These are phyloP conservation scores for Byasa hedistus DNA, from an alignment of 2,888 invertebrate species.

Conservation along the genomic window DNA sequence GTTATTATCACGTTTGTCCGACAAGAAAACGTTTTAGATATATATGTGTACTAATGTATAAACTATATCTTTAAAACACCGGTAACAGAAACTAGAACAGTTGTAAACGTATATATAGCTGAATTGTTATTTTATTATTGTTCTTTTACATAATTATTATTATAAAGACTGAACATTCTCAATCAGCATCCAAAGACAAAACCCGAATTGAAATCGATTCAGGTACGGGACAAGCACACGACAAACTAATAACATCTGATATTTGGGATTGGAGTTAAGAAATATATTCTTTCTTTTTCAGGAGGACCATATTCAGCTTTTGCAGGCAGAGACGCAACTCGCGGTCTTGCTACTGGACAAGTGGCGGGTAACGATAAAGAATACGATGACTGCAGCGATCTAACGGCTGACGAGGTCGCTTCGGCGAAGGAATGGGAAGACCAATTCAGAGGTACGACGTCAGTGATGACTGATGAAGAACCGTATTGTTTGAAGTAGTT, in stretches of 20 bases:
- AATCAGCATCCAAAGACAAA: no score
- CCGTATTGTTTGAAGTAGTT: slow-evolving; percentile 1
- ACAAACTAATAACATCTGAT: not conserved
- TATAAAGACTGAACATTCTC: no score
- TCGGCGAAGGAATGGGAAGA: slow-evolving; percentile 75
- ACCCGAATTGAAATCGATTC: no score
- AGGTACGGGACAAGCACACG: not conserved
- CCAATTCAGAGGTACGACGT: slow-evolving; percentile 64
- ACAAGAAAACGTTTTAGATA: not conserved
- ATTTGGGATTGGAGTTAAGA: not conserved
- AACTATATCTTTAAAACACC: not conserved
- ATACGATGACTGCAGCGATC: slow-evolving; percentile 69
- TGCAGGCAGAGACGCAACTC: slow-evolving; percentile 67
- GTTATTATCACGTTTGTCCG: not conserved
- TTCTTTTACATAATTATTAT: no score
- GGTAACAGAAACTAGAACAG: no score
- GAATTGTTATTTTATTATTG: no score
- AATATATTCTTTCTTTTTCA: slow-evolving; percentile 39
- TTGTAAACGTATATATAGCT: no score
- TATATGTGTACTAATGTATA: not conserved
- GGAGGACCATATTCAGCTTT: slow-evolving; percentile 72
- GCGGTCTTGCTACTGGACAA: slow-evolving; percentile 68
- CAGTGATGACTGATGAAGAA: not conserved
- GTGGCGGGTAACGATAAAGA: slow-evolving; percentile 65
- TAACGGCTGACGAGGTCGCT: slow-evolving; percentile 61